Evolutionary conservation across 2,113 vertebrate species (phyloP).

Genomic region (Platycercus adscitus): DNA sequence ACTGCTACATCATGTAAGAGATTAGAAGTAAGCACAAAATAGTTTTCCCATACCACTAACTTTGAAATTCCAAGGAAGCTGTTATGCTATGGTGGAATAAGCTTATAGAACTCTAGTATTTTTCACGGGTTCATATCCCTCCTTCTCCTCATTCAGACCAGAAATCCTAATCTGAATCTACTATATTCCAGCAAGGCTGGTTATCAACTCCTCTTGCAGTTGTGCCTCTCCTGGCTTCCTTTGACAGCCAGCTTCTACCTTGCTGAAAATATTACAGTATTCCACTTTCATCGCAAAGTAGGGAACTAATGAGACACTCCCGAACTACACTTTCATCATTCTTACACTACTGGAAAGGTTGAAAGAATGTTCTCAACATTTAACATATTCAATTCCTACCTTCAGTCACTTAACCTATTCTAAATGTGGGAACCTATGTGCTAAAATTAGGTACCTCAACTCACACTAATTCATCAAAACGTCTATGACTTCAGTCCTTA

Average conservation of each 20-base stretch:
- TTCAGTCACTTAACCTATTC: not conserved
- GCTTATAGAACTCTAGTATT: not conserved
- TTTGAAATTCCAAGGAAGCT: not conserved
- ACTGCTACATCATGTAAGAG: not conserved
- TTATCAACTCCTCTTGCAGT: fast-evolving
- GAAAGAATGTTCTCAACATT: not conserved
- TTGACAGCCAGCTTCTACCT: not conserved
- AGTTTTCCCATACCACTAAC: not conserved
- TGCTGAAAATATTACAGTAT: not conserved
- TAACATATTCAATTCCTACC: not conserved
- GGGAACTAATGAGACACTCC: not conserved
- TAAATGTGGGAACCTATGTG: not conserved
- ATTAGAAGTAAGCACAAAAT: not conserved
- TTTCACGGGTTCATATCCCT: not conserved
- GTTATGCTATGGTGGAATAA: not conserved
- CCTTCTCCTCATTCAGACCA: not conserved
- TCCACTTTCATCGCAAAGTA: not conserved
- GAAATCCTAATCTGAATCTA: not conserved
- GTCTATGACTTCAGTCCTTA: not conserved
- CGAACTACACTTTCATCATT: not conserved
- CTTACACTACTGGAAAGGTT: not conserved
- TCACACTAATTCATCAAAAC: not conserved
- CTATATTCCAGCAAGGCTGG: not conserved
- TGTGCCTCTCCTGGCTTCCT: not conserved
- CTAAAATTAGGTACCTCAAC: not conserved